Conservation (phyloP, 2,113 vertebrate species). For the Saguinus imperator region DNA sequence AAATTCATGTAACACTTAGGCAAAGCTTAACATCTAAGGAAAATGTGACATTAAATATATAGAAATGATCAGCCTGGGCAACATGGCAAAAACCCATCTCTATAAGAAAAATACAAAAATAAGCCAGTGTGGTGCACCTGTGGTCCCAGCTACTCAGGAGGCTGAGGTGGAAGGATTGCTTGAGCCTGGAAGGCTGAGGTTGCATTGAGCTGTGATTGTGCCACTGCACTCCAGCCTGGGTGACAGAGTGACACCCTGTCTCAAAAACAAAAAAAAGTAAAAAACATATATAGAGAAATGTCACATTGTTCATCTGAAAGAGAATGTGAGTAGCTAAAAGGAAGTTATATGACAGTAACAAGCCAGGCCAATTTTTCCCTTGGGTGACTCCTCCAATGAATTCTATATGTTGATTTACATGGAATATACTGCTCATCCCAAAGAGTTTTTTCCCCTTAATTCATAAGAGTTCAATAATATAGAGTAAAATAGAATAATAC, state of each 20-base stretch:
- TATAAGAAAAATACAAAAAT: too few relatives aligned
- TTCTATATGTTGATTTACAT: not conserved
- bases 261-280: too few relatives aligned
- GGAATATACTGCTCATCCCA: not conserved
- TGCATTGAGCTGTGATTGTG: too few relatives aligned
- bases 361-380: not conserved
- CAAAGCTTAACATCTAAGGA: not conserved
- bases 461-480: not conserved
- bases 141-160: too few relatives aligned
- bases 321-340: not conserved
- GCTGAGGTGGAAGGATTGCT: too few relatives aligned
- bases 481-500: not conserved
- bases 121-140: too few relatives aligned
- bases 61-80: not conserved
- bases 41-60: not conserved
- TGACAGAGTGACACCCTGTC: too few relatives aligned
- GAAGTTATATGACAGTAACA: not conserved
- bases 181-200: too few relatives aligned
- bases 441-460: not conserved
- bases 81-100: too few relatives aligned
- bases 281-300: not conserved
- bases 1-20: not conserved
- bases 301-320: not conserved
- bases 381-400: not conserved
- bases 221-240: too few relatives aligned